These are phyloP conservation scores for Phacellophora camtschatica DNA, from an alignment of 30 jellyfish, hydroid and myxozoan genomes.

Conservation along the genomic window DNA sequence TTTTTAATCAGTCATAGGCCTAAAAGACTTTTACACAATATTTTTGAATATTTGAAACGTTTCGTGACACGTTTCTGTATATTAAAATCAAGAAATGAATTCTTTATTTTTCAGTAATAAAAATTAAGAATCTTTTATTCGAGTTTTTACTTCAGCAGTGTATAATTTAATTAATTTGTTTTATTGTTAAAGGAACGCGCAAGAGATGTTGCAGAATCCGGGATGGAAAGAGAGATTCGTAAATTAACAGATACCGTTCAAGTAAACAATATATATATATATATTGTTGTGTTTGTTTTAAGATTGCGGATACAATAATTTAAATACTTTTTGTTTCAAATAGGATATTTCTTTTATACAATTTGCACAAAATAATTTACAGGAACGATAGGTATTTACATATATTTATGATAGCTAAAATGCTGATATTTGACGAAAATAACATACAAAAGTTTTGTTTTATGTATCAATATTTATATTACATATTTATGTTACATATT, in stretches of 20 bases:
- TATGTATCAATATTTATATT: no score
- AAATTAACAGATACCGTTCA: conserved; percentile 44
- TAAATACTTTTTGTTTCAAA: no score
- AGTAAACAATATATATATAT: no score
- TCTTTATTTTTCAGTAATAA: no score
- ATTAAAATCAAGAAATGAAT: no score
- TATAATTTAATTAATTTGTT: background rate
- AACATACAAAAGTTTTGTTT: no score
- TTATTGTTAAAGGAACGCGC: conserved; percentile 75
- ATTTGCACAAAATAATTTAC: background rate
- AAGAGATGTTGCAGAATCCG: conserved; percentile 91
- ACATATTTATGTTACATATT: background rate
- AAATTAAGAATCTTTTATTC: background rate
- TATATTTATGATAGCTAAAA: background rate
- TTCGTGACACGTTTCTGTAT: no score
- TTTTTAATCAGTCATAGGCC: background rate
- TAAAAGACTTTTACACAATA: no score
- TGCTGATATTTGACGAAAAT: no score
- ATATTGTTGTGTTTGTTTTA: no score
- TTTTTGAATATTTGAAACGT: background rate
- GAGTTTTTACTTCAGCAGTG: background rate
- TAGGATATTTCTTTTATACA: no score
- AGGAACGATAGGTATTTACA: background rate
- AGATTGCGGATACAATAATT: no score
- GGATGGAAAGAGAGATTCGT: conserved; percentile 85